Conservation (phyloP, 64 coral and sea anemone species). For the Catalaphyllia jardinei region DNA sequence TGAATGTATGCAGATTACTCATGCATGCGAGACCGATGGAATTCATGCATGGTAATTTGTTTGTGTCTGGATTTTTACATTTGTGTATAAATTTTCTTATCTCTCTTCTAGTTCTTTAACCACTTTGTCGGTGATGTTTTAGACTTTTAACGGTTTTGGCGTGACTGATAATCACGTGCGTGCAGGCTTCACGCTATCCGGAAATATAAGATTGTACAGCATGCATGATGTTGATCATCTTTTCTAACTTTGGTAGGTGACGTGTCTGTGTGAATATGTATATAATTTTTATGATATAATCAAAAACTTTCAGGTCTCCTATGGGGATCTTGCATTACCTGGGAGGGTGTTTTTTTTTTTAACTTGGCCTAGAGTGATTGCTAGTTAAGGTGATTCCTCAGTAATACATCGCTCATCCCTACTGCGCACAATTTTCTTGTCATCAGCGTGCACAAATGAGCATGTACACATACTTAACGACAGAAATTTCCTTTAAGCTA, state of each 20-base stretch:
- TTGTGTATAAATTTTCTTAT: neutral
- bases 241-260: conserved; percentile 13
- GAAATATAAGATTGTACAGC: conserved; percentile 26
- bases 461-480: too few relatives aligned
- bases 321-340: neutral
- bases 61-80: neutral
- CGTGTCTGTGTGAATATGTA: conserved; percentile 32
- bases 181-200: conserved; percentile 25
- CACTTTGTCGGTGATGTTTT: neutral
- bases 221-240: conserved; percentile 34
- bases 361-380: neutral
- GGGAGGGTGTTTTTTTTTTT: neutral
- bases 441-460: too few relatives aligned
- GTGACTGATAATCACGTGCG: neutral
- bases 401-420: too few relatives aligned
- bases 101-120: neutral
- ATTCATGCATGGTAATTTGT: conserved; percentile 18
- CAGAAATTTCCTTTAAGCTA: too few relatives aligned
- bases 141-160: neutral
- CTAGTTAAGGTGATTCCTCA: neutral
- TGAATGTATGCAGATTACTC: conserved; percentile 23
- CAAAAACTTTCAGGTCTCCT: neutral
- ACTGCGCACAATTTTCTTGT: too few relatives aligned
- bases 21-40: conserved; percentile 11
- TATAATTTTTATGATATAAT: conserved; percentile 5